Evolutionary conservation across 2,888 invertebrate genomes (phyloP), one percentile per base, ranked within the genome.

Genomic region (Eurois occulta): DNA sequence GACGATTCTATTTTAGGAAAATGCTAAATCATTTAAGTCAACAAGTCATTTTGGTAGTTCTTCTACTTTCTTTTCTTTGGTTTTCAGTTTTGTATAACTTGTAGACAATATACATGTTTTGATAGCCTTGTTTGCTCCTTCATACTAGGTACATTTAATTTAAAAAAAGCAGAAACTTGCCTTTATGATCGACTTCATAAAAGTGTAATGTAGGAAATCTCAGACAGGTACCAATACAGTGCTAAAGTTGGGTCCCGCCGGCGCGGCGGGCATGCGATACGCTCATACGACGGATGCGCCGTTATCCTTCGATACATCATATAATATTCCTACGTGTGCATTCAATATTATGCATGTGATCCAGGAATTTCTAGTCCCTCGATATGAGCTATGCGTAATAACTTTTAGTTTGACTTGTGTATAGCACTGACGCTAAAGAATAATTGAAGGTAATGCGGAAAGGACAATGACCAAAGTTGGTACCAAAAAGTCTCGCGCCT

Each of bases 281-380:
- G 35, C 58, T 62, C 62, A 35, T 35, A 62, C 35, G 62, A 35
- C 77, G 83, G 85, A 81, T 74, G 48, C 68, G 24, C 10, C 60
- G n/a, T 60, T 75, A 72, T 71, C 70, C 72, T 70, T 28, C 62
- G 64, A 70, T 66, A 69, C 72, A 81, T 46, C 66, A 67, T 72
- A 74, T 62, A 62, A 70, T 80, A 81, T 71, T 77, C 82, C 67
- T 65, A 52, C 58, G 58, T 67, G 71, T 52, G 72, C 72, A 72
- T 72, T 68, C 65, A 32, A 58, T 58, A 72, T 21, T 80, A 75
- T 72, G 80, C 65, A 75, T 43, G 43, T 58, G 68, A 35, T 74
- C 35, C 60, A 62, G 35, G 60, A 65, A 69, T 60, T 70, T 52
- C 16, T 62, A 38, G 48, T n/a, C 52, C 52, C 65, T 48, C 46